Evolutionary conservation across 2,797 vertebrate genomes (phyloP), one percentile per base, ranked within the genome.

Genomic region (Leptoclinus maculatus): DNA sequence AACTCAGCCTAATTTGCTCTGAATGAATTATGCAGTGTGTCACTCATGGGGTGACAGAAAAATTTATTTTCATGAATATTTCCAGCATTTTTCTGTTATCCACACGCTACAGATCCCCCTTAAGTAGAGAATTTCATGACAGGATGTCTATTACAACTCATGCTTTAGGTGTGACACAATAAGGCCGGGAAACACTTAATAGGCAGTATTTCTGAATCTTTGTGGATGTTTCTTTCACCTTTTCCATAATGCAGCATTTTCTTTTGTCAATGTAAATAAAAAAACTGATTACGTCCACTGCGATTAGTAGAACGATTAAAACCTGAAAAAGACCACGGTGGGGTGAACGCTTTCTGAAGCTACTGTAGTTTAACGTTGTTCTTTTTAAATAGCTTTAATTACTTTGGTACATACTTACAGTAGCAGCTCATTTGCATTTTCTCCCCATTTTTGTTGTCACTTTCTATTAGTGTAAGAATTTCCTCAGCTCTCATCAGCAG

Each of bases 11-110:
- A 76, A 90, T 88, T 79, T 53, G 43, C 77, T 87, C 78, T 71
- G 45, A 77, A 83, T 93, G 58, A 91, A 93, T 92, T 84, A 91
- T 90, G 78, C 69, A 89, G 85, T 77, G 69, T 90, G 83, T 79
- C 78, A 81, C 65, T 82, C 72, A 70, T 27, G 59, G 65, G 39
- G 21, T 66, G 68, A 77, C 63, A 66, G 29, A 85, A 85, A 32
- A 71, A 76, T 80, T 34, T 68, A 73, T 83, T 86, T 88, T 71
- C 58, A 63, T 68, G 66, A 80, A 83, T 83, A 76, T 83, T 86
- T 82, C 29, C 27, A 49, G 13, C 62, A 76, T 78, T 80, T 75
- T 56, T 73, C 10, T 62, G 17, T 70, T 79, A 80, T 71, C 51
- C 14, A 75, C 9, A 71, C 68, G 36, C 39, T 67, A 27, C 23